Percentiles rank a stretch among this genome's conserved stretches.
phyloP scores from a whole-genome alignment of 2,113 vertebrate species.

The Lutjanus erythropterus region DNA sequence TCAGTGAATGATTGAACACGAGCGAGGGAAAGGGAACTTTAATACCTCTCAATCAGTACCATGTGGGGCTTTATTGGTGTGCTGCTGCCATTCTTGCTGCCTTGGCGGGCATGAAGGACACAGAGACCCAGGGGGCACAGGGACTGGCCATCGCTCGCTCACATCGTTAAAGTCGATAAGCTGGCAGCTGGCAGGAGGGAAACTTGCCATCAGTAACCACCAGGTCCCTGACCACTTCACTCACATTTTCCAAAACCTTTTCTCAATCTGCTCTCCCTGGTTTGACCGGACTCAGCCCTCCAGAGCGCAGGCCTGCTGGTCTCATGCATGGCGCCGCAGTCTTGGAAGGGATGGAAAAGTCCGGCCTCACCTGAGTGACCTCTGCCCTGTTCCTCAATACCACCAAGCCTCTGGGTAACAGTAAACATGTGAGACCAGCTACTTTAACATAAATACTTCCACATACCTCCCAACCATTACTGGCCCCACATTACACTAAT shows the following conservation, averaged over 20 bases:
- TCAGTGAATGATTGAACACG: conserved; percentile 27
- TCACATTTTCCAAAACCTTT: conserved; percentile 76
- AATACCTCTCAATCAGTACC: conserved; percentile 75
- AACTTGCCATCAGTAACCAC: conserved; percentile 68
- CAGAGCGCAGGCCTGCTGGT: conserved; percentile 14
- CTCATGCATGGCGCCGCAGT: conserved; percentile 34
- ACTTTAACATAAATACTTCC: conserved; percentile 13
- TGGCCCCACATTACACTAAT: too few relatives aligned
- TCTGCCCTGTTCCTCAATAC: conserved; percentile 23
- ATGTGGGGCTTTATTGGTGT: conserved; percentile 77
- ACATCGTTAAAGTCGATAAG: conserved; percentile 77
- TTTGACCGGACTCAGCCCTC: conserved; percentile 7
- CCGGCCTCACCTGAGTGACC: conserved; percentile 53
- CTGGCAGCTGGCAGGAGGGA: conserved; percentile 69
- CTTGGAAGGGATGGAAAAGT: conserved; percentile 47
- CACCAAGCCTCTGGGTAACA: conserved; percentile 24
- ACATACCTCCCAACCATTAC: conserved; percentile 45
- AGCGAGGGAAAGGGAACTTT: conserved; percentile 32
- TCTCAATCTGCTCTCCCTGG: conserved; percentile 37
- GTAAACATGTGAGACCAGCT: conserved; percentile 21
- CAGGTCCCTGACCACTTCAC: conserved; percentile 66
- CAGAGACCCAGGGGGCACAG: conserved; percentile 62
- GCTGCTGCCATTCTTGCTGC: conserved; percentile 58
- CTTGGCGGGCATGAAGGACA: conserved; percentile 66
- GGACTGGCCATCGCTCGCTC: conserved; percentile 70